A percentile compares a stretch with the other conserved stretches of the same genome.
Evolutionary conservation across 2,888 invertebrate genomes (phyloP).

Genomic region (Epistrophe eligans): DNA sequence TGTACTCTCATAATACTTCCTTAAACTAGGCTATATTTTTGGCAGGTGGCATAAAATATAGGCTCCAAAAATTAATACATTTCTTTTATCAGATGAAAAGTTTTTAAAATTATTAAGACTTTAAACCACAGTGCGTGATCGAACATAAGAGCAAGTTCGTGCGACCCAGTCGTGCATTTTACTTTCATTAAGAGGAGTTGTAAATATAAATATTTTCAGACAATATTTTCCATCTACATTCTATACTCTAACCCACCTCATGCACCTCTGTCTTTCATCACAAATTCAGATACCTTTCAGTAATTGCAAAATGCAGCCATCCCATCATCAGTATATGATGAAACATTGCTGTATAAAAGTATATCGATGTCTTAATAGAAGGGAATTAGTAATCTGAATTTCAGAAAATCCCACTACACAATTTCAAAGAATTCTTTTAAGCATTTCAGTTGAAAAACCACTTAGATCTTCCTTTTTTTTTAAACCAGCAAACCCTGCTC

Average conservation of each 20-base stretch:
- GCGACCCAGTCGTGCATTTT: too few relatives aligned
- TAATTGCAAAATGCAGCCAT: neutral
- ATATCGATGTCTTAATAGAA: conserved; percentile 24
- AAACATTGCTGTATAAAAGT: neutral
- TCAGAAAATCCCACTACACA: conserved; percentile 18
- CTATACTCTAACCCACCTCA: neutral
- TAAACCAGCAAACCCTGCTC: neutral
- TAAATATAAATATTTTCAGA: neutral
- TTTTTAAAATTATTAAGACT: too few relatives aligned
- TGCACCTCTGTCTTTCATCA: neutral
- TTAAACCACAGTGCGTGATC: too few relatives aligned
- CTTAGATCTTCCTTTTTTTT: conserved; percentile 23
- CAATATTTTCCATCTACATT: neutral
- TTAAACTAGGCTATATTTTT: too few relatives aligned
- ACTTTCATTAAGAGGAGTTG: too few relatives aligned
- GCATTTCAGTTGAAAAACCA: conserved; percentile 26
- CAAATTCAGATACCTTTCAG: neutral
- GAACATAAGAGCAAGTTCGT: too few relatives aligned
- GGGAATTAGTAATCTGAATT: neutral
- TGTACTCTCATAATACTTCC: too few relatives aligned
- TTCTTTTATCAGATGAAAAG: too few relatives aligned
- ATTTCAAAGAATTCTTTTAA: conserved; percentile 30
- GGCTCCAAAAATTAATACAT: too few relatives aligned
- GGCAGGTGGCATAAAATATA: too few relatives aligned
- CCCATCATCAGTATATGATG: neutral